Percentiles rank a stretch among this genome's conserved stretches.
Evolutionary conservation across 2,888 invertebrate genomes (phyloP).

Genomic region (Apamea anceps): DNA sequence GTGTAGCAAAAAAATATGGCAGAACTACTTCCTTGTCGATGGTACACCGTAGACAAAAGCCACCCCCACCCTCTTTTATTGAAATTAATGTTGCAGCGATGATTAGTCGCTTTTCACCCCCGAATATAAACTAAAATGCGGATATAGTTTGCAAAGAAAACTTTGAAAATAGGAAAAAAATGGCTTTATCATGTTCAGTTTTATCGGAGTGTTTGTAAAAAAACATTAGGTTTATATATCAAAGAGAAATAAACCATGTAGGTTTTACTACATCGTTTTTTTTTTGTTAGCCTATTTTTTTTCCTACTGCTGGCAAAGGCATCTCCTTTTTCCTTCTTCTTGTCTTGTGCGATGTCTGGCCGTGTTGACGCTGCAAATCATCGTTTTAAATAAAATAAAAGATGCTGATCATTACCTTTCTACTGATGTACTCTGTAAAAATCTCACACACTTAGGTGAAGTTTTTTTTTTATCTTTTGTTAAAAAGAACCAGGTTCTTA

Average conservation of each 20-base stretch:
- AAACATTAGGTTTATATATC: neutral
- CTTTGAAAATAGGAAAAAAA: slow-evolving; percentile 36
- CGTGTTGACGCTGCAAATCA: too few species aligned
- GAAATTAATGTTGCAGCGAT: slow-evolving; percentile 76
- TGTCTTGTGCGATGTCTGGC: too few species aligned
- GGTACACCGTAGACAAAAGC: slow-evolving; percentile 62
- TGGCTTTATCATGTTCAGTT: slow-evolving; percentile 32
- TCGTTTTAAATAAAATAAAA: too few species aligned
- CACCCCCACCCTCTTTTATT: slow-evolving; percentile 73
- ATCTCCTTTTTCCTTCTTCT: too few species aligned
- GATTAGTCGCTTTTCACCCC: slow-evolving; percentile 72
- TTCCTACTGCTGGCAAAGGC: too few species aligned
- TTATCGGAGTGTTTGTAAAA: slow-evolving; percentile 1
- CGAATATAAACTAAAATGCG: slow-evolving; percentile 57
- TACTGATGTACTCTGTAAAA: neutral
- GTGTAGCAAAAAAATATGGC: slow-evolving; percentile 50
- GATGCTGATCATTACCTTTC: neutral
- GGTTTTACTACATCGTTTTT: too few species aligned
- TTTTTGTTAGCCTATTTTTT: too few species aligned
- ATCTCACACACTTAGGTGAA: neutral
- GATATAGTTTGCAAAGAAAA: slow-evolving; percentile 50
- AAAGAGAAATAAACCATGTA: neutral
- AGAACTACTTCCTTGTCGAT: slow-evolving; percentile 57
- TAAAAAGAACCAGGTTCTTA: too few species aligned
- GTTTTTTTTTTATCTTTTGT: too few species aligned